Evolutionary conservation across 35 echinoderm and acorn worm genomes (phyloP).

Genomic region (Heliocidaris tuberculata): DNA sequence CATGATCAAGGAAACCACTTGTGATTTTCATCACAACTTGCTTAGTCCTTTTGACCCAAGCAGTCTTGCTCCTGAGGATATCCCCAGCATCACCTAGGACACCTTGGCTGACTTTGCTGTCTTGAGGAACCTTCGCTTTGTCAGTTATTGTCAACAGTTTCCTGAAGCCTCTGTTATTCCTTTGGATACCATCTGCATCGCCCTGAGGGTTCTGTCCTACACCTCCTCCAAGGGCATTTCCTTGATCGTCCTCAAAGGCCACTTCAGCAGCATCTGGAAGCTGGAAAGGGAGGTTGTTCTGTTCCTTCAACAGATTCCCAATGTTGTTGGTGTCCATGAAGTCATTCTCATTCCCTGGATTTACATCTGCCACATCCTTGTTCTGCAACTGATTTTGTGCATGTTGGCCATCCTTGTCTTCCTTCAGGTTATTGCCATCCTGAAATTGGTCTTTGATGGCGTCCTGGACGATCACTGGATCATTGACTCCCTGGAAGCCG

Average conservation of each 20-base stretch:
- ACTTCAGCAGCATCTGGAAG: conserved; percentile 25
- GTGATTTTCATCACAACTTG: conserved; percentile 12
- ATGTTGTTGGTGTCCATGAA: conserved; percentile 24
- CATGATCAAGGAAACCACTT: neutral
- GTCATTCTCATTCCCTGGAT: conserved; percentile 8
- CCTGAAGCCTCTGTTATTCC: conserved; percentile 14
- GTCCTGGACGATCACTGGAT: neutral
- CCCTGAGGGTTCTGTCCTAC: neutral
- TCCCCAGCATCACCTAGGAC: neutral
- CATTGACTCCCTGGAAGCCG: neutral
- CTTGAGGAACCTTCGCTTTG: neutral
- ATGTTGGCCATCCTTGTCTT: neutral
- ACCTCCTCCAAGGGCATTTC: neutral
- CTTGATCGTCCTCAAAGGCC: conserved; percentile 22
- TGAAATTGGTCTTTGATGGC: neutral
- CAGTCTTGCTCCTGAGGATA: neutral
- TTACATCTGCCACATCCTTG: neutral
- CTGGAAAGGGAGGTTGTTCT: conserved; percentile 32
- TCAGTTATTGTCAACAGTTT: neutral
- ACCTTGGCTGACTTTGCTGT: neutral
- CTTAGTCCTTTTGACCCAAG: neutral
- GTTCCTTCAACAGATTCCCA: conserved; percentile 33
- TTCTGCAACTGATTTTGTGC: neutral
- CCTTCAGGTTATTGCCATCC: neutral
- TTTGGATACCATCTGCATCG: neutral